Percentiles rank a stretch among this genome's conserved stretches.
phyloP scores from a whole-genome alignment of 2,888 invertebrate genomes.

The Hybos culiciformis region DNA sequence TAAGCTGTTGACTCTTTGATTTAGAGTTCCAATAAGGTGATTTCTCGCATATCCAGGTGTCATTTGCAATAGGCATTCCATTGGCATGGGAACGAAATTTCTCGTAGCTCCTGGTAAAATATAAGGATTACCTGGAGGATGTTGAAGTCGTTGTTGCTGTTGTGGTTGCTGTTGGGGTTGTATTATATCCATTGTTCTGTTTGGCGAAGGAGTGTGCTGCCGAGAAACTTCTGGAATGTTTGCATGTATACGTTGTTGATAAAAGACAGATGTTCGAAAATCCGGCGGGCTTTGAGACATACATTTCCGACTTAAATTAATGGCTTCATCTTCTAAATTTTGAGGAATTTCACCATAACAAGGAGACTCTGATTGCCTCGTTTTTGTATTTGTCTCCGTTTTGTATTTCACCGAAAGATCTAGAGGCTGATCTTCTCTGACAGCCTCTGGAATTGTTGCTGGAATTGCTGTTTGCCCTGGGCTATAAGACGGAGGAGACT shows the following conservation, averaged over 20 bases:
- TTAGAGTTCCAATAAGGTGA: constrained; percentile 42
- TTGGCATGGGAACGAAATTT: constrained; percentile 50
- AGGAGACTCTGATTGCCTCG: constrained; percentile 38
- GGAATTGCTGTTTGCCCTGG: constrained; percentile 8
- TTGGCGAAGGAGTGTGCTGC: constrained; percentile 23
- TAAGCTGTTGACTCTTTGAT: constrained; percentile 40
- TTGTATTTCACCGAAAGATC: constrained; percentile 80
- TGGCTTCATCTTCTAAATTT: constrained; percentile 45
- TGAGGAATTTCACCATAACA: constrained; percentile 43
- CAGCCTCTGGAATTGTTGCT: constrained; percentile 2
- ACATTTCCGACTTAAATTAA: constrained; percentile 56
- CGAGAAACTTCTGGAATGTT: neutral
- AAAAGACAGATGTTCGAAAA: constrained; percentile 36
- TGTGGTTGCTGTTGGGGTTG: constrained; percentile 12
- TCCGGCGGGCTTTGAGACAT: constrained; percentile 48
- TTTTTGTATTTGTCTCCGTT: constrained; percentile 39
- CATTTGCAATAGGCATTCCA: constrained; percentile 50
- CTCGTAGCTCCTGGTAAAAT: constrained; percentile 35
- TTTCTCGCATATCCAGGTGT: constrained; percentile 45
- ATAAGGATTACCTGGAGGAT: constrained; percentile 31
- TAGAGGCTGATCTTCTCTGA: constrained; percentile 60
- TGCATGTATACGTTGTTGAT: constrained; percentile 29
- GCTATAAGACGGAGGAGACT: constrained; percentile 13
- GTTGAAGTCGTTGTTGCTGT: constrained; percentile 14
- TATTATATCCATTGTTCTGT: constrained; percentile 21